Evolutionary conservation across 2,113 vertebrate species (phyloP), one percentile per base, ranked within the genome.

Genomic region (Lutjanus erythropterus): DNA sequence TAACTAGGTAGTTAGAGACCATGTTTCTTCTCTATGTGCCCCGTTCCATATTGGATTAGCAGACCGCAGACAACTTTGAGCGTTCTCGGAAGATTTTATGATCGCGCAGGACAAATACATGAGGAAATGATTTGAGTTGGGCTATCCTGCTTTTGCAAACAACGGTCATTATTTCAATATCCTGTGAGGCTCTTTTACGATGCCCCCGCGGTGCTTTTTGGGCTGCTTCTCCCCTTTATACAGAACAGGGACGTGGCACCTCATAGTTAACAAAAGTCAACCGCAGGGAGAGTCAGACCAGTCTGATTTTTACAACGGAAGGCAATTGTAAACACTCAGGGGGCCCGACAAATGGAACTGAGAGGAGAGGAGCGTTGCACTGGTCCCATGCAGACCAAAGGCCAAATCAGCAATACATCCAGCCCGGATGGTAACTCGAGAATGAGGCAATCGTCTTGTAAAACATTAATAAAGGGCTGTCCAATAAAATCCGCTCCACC

Each of bases 101-200:
- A 91, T 83, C 46, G n/a, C 81, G 79, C 18, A 25, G 82, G 80
- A 77, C 70, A 87, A 89, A 92, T 73, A 75, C 89, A 93, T 31
- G 59, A 93, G 91, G 88, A 93, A 94, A 86, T 88, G 53, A 93
- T 94, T 94, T 90, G 72, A 89, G 80, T 60, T 69, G 69, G 82
- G 75, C 83, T 83, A 66, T 84, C 80, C 80, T 90, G 86, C 89
- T 88, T 75, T 86, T 68, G 61, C 69, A 68, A 93, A 86, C 77
- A 88, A 81, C 29, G 15, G 81, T 86, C 89, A 92, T 94, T 94
- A 92, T 90, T 92, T 92, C 80, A 88, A 90, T 88, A 92, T 93
- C 92, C 92, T 89, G 88, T 75, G 62, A 88, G 64, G 87, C 71
- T 82, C 37, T 90, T 94, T 94, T 91, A 92, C 66, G 55, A 92